These are phyloP conservation scores for Dinoponera quadriceps DNA, from an alignment of 1,140 invertebrate species.

Conservation along the genomic window DNA sequence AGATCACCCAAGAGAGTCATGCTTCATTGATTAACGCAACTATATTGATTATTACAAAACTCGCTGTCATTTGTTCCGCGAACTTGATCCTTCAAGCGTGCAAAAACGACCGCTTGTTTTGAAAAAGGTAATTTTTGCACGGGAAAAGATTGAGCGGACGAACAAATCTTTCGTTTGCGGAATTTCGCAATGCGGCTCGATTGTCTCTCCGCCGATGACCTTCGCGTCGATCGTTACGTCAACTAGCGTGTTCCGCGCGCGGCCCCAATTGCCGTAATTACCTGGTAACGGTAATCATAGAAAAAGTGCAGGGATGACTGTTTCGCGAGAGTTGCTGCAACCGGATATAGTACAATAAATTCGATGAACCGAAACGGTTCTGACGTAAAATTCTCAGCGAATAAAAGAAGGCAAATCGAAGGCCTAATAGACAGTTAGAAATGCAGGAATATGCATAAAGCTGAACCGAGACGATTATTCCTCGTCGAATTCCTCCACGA, in stretches of 20 bases:
- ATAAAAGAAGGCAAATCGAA: no score
- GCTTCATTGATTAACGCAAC: no score
- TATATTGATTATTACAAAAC: no score
- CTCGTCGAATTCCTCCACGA: no score
- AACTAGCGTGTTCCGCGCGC: conserved; percentile 12
- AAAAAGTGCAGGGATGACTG: not conserved
- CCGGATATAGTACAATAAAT: not conserved
- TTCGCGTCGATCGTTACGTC: conserved; percentile 28
- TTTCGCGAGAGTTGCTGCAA: conserved; percentile 22
- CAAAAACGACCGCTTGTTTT: not conserved
- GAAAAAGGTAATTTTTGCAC: not conserved
- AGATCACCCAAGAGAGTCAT: no score
- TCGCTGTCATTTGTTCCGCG: not conserved
- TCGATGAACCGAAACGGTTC: not conserved
- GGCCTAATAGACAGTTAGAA: no score
- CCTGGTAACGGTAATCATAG: conserved; percentile 34
- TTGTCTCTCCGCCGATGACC: conserved; percentile 15
- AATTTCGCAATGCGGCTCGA: conserved; percentile 38
- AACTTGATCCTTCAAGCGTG: not conserved
- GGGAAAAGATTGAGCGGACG: not conserved
- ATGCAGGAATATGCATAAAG: no score
- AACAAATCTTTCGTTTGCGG: not conserved
- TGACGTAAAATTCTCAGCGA: no score
- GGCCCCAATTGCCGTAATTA: conserved; percentile 27
- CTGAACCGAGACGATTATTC: no score